Base-by-base conservation (phyloP, 2,113 vertebrate genomes). In the Ameiurus melas region DNA sequence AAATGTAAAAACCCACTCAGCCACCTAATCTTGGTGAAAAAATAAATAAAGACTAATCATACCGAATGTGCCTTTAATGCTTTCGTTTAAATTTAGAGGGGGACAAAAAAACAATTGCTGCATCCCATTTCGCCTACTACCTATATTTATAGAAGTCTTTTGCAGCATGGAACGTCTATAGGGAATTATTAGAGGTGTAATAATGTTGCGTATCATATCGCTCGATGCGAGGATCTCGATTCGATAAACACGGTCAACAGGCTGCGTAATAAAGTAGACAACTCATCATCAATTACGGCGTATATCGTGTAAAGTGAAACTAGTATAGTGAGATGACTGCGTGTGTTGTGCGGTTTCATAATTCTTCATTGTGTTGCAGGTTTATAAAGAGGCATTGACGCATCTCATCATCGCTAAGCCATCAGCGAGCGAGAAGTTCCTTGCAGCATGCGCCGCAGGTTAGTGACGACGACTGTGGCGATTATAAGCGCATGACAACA, bases 361-460 rank as follows among this genome's bases (percentile, higher is more conserved):
- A 57, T 25, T 64, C 3, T 64, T 0, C 20, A 53, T 89, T 87
- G 14, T 92, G 92, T 92, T 89, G 13, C 92, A 99, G 98, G 94
- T 95, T 89, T 99, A 98, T 90, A 96, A 95, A 90, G 93, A 95
- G 53, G 92, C 91, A 89, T 95, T 94, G 27, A 97, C 98, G 13
- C 98, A 99, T 92, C 95, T 99, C 73, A 95, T 99, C 93, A 96
- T 96, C 53, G 95, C 95, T 87, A 94, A 93, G n/a, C 93, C 95
- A 3, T 94, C 95, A 94, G 94, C 93, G 87, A 98, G 97, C 91
- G 98, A 99, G 92, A 99, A 99, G 92, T 96, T 97, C 93, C 93
- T 99, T 91, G 97, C 98, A 86, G 96, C 97, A 53, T 99, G 97
- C 92, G 97, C 98, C 89, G 96, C 96, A 95, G 98, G 98, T 98